Percentiles rank a stretch among this genome's conserved stretches.
These are phyloP conservation scores for Chrysomallon squamiferum DNA, from an alignment of 1,140 invertebrate genomes.

Conservation along the genomic window DNA sequence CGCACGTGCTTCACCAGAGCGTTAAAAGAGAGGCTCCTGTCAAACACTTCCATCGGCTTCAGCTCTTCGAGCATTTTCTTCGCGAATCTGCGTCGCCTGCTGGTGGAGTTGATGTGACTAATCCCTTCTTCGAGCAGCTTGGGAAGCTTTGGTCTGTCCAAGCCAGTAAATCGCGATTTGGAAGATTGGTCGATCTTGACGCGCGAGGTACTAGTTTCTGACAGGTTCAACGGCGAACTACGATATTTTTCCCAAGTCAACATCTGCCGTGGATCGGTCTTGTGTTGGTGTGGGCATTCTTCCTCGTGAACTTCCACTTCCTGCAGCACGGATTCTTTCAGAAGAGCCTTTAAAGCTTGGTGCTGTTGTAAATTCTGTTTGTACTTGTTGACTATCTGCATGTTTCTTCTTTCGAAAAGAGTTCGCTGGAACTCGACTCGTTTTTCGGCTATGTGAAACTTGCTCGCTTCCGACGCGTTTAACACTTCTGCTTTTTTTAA, in stretches of 20 bases:
- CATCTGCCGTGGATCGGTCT: too few relatives aligned
- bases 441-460: slow-evolving; percentile 8
- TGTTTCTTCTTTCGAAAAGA: slow-evolving; percentile 22
- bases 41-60: slow-evolving; percentile 22
- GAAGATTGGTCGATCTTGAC: too few relatives aligned
- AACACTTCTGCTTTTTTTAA: too few relatives aligned
- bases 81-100: slow-evolving; percentile 17
- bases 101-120: slow-evolving; percentile 15
- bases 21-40: slow-evolving; percentile 17
- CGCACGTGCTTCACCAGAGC: slow-evolving; percentile 21
- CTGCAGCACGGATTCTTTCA: too few relatives aligned
- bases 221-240: too few relatives aligned
- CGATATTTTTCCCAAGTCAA: too few relatives aligned
- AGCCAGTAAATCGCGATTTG: too few relatives aligned
- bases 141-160: slow-evolving; percentile 17
- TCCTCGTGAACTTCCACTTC: slow-evolving; percentile 11
- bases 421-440: slow-evolving; percentile 14
- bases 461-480: slow-evolving; percentile 15
- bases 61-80: slow-evolving; percentile 14
- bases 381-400: slow-evolving; percentile 11
- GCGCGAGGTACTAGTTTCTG: too few relatives aligned
- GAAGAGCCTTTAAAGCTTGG: slow-evolving; percentile 18
- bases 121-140: slow-evolving; percentile 12
- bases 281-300: too few relatives aligned
- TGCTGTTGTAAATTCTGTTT: slow-evolving; percentile 22